Conservation (phyloP, 2,888 invertebrate genomes). For the Melanophora roralis region DNA sequence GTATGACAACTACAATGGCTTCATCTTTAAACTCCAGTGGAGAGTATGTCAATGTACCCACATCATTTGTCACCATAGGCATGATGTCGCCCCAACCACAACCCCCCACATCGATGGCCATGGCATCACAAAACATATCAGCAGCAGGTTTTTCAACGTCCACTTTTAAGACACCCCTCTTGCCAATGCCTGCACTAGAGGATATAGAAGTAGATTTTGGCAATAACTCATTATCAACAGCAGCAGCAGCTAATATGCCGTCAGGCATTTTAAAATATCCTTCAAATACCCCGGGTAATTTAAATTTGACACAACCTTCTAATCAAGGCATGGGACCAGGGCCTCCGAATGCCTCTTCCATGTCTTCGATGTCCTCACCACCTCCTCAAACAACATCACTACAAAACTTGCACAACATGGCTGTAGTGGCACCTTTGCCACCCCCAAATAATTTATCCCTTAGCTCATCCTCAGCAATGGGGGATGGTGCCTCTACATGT, state of each 20-base stretch:
- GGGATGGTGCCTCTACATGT: constrained; percentile 63
- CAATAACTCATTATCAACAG: constrained; percentile 4
- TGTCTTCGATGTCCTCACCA: constrained; percentile 60
- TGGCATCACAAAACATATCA: constrained; percentile 63
- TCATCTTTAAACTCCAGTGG: constrained; percentile 53
- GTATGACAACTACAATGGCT: constrained; percentile 37
- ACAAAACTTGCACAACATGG: constrained; percentile 33
- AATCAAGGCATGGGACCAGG: constrained; percentile 59
- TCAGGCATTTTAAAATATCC: constrained; percentile 68
- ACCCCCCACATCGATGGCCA: constrained; percentile 17
- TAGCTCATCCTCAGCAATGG: constrained; percentile 45
- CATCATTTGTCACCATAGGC: constrained; percentile 57
- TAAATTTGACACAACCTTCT: constrained; percentile 51
- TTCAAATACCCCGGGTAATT: constrained; percentile 60
- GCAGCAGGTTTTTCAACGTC: constrained; percentile 53
- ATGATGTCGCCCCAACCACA: constrained; percentile 53
- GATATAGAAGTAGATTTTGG: constrained; percentile 69
- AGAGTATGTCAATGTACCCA: constrained; percentile 60
- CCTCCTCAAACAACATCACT: constrained; percentile 58
- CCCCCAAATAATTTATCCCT: constrained; percentile 57
- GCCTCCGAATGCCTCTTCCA: constrained; percentile 32
- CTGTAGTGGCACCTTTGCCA: constrained; percentile 54
- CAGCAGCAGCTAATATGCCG: constrained; percentile 38
- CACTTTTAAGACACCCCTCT: constrained; percentile 67
- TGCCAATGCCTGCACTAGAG: constrained; percentile 73